A percentile compares a stretch with the other conserved stretches of the same genome.
phyloP scores from a whole-genome alignment of 2,888 invertebrate species.

The Cataglyphis cursor region DNA sequence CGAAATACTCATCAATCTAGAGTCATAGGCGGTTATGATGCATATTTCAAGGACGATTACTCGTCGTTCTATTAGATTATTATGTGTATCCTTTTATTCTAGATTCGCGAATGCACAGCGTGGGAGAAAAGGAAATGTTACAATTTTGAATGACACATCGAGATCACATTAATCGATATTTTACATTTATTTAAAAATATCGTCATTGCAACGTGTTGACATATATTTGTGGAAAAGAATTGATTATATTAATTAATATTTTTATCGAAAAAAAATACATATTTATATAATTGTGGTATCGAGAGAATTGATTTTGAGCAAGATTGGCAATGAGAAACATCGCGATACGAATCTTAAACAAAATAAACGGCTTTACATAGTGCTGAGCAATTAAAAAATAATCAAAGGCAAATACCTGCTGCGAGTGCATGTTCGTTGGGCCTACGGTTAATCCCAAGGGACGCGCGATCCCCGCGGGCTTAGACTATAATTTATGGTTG shows the following conservation, averaged over 20 bases:
- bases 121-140: too few relatives aligned
- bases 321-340: slow-evolving; percentile 34
- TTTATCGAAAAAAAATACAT: not conserved
- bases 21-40: slow-evolving; percentile 57
- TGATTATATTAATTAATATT: not conserved
- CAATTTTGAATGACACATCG: not conserved
- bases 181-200: not conserved
- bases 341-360: slow-evolving; percentile 14
- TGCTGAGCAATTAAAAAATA: slow-evolving; percentile 63
- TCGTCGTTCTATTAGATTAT: slow-evolving; percentile 40
- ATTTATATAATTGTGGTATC: not conserved
- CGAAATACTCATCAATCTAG: slow-evolving; percentile 68
- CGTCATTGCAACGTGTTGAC: not conserved
- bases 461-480: slow-evolving; percentile 77
- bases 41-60: slow-evolving; percentile 53
- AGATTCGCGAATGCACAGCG: not conserved
- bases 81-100: slow-evolving; percentile 10
- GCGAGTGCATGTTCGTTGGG: slow-evolving; percentile 64
- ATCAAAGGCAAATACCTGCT: slow-evolving; percentile 68
- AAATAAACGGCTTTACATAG: slow-evolving; percentile 29
- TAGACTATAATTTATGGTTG: slow-evolving; percentile 85
- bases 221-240: not conserved
- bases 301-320: not conserved
- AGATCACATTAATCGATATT: not conserved
- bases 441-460: slow-evolving; percentile 76